These are phyloP conservation scores for Hirundichthys speculiger DNA, from an alignment of 2,113 vertebrate species.

Conservation along the genomic window DNA sequence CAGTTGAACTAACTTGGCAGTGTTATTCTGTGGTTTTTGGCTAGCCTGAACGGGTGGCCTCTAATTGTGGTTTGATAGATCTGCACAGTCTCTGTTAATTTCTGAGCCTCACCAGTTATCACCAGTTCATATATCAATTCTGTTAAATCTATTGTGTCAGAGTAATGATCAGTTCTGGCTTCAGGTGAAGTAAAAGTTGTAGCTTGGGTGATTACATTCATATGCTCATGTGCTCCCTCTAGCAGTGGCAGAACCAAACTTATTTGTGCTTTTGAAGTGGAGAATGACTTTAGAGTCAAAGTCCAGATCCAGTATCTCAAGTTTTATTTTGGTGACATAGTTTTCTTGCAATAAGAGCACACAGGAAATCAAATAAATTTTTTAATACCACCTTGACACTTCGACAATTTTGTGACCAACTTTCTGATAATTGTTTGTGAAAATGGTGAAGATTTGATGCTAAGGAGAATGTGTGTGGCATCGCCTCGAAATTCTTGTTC, in stretches of 20 bases:
- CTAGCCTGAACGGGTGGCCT: slow-evolving; percentile 46
- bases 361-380: no score
- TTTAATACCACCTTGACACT: no score
- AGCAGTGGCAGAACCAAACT: not conserved
- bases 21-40: slow-evolving; percentile 41
- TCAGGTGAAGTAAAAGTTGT: slow-evolving; percentile 23
- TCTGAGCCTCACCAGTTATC: slow-evolving; percentile 29
- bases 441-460: no score
- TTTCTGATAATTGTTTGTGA: no score
- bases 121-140: slow-evolving; percentile 31
- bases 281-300: slow-evolving; percentile 36
- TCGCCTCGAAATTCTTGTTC: no score
- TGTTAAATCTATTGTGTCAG: not conserved
- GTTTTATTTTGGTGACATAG: slow-evolving; percentile 45
- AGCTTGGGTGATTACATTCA: slow-evolving; percentile 29
- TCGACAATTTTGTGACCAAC: no score
- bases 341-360: not conserved
- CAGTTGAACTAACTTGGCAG: slow-evolving; percentile 44
- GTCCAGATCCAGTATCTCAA: slow-evolving; percentile 9
- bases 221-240: not conserved
- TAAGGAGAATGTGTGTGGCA: no score
- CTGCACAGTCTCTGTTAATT: slow-evolving; percentile 48
- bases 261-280: slow-evolving; percentile 8
- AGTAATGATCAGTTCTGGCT: slow-evolving; percentile 5
- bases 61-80: slow-evolving; percentile 56